Percentiles rank a stretch among this genome's conserved stretches.
Evolutionary conservation across 2,113 vertebrate species (phyloP).

Genomic region (Uropsilus gracilis): DNA sequence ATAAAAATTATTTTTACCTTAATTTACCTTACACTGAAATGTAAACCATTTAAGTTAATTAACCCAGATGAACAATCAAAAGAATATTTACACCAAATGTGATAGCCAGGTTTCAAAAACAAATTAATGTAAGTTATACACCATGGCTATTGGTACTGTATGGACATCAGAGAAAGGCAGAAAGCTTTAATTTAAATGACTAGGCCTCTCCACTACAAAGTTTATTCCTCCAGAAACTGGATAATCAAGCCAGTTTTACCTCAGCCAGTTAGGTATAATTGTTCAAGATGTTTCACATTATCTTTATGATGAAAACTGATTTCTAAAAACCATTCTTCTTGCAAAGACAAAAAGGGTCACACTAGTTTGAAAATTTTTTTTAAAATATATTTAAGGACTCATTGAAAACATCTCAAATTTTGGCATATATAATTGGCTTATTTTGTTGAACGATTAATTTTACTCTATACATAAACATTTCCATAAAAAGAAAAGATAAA

Average conservation of each 20-base stretch:
- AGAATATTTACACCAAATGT: neutral
- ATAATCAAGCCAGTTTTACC: neutral
- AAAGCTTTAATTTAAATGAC: neutral
- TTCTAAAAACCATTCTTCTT: slow-evolving; percentile 60
- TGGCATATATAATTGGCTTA: slow-evolving; percentile 73
- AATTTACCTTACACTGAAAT: slow-evolving; percentile 5
- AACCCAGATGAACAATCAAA: neutral
- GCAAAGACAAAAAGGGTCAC: slow-evolving; percentile 67
- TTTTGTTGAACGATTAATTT: slow-evolving; percentile 80
- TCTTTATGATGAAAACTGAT: neutral
- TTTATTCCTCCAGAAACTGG: slow-evolving; percentile 1
- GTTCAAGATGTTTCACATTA: neutral
- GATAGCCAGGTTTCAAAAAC: neutral
- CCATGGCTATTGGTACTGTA: neutral
- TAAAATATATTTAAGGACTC: slow-evolving; percentile 71
- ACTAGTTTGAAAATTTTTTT: slow-evolving; percentile 71
- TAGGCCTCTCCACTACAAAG: neutral
- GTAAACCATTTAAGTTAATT: neutral
- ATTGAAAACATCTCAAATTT: slow-evolving; percentile 70
- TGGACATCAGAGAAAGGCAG: neutral
- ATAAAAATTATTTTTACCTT: slow-evolving; percentile 26
- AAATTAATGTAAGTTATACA: neutral
- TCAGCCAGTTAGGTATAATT: neutral
- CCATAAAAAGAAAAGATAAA: slow-evolving; percentile 80
- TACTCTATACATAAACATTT: slow-evolving; percentile 79